phyloP scores from a whole-genome alignment of 2,888 invertebrate genomes.

The Hyppa rectilinea region DNA sequence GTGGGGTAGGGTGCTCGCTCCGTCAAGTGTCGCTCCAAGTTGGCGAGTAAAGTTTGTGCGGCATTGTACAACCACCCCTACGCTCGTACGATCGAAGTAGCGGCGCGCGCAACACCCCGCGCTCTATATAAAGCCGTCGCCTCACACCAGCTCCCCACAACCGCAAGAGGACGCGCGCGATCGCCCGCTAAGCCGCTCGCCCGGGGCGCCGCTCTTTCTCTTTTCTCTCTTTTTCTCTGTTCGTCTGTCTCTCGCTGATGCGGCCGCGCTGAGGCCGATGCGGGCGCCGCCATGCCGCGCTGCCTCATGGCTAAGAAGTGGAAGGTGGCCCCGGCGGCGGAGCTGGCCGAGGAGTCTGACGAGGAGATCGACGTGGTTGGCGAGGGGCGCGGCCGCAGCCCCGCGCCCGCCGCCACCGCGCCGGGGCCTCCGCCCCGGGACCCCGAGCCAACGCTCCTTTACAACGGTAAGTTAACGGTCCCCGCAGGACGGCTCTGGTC shows the following conservation, averaged over 20 bases:
- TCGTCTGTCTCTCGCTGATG: slow-evolving; percentile 89
- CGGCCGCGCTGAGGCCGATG: slow-evolving; percentile 90
- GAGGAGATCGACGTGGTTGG: slow-evolving; percentile 97
- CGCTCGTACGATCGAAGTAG: slow-evolving; percentile 84
- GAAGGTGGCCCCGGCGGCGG: slow-evolving; percentile 93
- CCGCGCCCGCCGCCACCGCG: slow-evolving; percentile 90
- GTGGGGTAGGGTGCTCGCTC: slow-evolving; percentile 71
- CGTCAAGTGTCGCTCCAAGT: slow-evolving; percentile 83
- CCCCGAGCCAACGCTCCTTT: slow-evolving; percentile 93
- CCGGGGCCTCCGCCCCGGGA: slow-evolving; percentile 93
- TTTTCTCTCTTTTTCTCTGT: slow-evolving; percentile 89
- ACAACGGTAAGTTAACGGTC: slow-evolving; percentile 94
- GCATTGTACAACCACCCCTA: slow-evolving; percentile 73
- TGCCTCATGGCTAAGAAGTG: slow-evolving; percentile 99
- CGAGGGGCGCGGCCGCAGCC: slow-evolving; percentile 92
- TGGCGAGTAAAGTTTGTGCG: slow-evolving; percentile 83
- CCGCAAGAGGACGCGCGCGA: slow-evolving; percentile 91
- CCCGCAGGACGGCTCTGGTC: slow-evolving; percentile 83
- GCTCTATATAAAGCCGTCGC: slow-evolving; percentile 87
- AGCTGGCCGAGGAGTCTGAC: slow-evolving; percentile 92
- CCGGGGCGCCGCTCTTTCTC: slow-evolving; percentile 90
- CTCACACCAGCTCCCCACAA: slow-evolving; percentile 87
- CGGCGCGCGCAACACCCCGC: slow-evolving; percentile 85
- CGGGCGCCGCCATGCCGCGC: slow-evolving; percentile 95
- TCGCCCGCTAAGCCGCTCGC: slow-evolving; percentile 88